phyloP scores from a whole-genome alignment of 2,888 invertebrate species.

The Torymus aiolomorphi region DNA sequence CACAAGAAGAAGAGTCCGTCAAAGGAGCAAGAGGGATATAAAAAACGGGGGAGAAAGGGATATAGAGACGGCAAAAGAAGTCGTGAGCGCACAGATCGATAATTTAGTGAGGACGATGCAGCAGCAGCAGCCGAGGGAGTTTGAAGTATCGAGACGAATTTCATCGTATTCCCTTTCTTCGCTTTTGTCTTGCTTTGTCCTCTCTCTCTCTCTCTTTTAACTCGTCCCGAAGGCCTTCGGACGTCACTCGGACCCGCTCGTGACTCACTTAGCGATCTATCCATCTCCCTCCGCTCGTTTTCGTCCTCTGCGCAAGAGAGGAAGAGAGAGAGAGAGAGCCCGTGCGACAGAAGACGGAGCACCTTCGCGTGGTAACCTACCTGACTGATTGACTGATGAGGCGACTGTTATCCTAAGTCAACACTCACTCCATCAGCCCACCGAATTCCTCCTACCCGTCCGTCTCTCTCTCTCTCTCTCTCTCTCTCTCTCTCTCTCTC shows the following conservation, averaged over 20 bases:
- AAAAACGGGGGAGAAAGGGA: slow-evolving; percentile 1
- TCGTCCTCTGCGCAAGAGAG: slow-evolving; percentile 45
- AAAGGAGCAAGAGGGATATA: background rate
- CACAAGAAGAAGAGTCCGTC: background rate
- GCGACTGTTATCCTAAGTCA: slow-evolving; percentile 75
- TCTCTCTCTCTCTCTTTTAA: slow-evolving; percentile 28
- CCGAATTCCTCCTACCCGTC: slow-evolving; percentile 63
- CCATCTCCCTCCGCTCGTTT: slow-evolving; percentile 33
- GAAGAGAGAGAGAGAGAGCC: slow-evolving; percentile 62
- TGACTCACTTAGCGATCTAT: slow-evolving; percentile 70
- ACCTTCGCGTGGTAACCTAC: slow-evolving; percentile 63
- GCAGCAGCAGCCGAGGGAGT: slow-evolving; percentile 17
- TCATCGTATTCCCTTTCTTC: slow-evolving; percentile 45
- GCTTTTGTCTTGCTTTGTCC: slow-evolving; percentile 45
- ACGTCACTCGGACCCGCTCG: slow-evolving; percentile 65
- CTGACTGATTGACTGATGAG: slow-evolving; percentile 76
- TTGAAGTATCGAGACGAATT: slow-evolving; percentile 55
- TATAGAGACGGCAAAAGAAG: slow-evolving; percentile 14
- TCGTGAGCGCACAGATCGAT: slow-evolving; percentile 46
- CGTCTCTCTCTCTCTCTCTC: slow-evolving; percentile 25
- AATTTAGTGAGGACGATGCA: slow-evolving; percentile 49
- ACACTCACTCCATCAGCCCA: slow-evolving; percentile 74
- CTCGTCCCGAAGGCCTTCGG: slow-evolving; percentile 55
- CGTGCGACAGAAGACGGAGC: slow-evolving; percentile 69
- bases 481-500: slow-evolving; percentile 17